Evolutionary conservation across 1,140 invertebrate species (phyloP).

Genomic region (Caenorhabditis brenneri): DNA sequence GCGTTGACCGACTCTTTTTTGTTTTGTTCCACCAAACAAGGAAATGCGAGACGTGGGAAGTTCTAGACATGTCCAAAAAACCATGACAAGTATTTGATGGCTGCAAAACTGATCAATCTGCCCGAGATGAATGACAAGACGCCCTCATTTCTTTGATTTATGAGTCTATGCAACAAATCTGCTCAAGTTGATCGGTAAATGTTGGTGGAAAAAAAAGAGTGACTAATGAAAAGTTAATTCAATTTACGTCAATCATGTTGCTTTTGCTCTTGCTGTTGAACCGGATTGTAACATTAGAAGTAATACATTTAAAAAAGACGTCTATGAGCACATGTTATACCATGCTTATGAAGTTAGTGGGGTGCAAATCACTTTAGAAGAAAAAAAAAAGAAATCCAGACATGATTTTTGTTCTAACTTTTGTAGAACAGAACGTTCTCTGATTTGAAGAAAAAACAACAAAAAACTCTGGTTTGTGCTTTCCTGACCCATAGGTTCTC

Average conservation of each 20-base stretch:
- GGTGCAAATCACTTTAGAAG: neutral
- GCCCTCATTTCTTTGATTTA: neutral
- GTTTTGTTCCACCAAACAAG: no score
- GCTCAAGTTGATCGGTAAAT: neutral
- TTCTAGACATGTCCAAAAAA: no score
- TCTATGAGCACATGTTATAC: neutral
- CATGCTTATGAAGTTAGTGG: neutral
- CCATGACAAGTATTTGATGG: neutral
- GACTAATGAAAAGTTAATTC: neutral
- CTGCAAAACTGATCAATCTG: neutral
- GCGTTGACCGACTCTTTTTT: no score
- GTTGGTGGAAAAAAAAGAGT: neutral
- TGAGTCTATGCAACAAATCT: neutral
- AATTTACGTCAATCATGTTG: neutral
- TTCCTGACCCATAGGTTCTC: no score
- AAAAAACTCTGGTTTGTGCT: no score
- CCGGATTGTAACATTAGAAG: neutral
- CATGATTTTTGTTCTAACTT: neutral
- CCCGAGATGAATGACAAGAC: neutral
- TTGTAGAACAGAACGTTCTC: no score
- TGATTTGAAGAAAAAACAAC: no score
- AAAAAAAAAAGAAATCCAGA: neutral
- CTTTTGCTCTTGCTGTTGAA: neutral
- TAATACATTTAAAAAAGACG: neutral
- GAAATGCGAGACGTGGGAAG: no score